A percentile compares a stretch with the other conserved stretches of the same genome.
Conservation (phyloP, 2,888 invertebrate genomes). For the Limnephilus lunatus region DNA sequence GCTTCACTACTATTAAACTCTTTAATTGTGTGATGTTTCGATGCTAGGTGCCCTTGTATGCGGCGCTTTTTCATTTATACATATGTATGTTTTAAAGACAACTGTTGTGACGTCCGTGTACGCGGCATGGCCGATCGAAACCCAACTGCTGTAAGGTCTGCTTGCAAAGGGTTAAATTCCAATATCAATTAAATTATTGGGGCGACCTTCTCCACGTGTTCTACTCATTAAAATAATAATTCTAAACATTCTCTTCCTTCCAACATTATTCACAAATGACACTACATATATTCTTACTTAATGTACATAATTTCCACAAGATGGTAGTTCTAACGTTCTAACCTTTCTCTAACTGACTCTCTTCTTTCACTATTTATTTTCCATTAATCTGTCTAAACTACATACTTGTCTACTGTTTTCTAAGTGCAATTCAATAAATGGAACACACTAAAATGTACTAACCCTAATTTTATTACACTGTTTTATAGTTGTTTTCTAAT, state of each 20-base stretch:
- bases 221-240: neutral
- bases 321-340: neutral
- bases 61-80: too few relatives aligned
- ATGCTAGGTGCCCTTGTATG: too few relatives aligned
- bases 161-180: neutral
- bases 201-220: neutral
- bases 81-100: too few relatives aligned
- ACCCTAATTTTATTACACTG: neutral
- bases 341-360: neutral
- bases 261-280: neutral
- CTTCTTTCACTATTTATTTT: neutral
- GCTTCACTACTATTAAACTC: too few relatives aligned
- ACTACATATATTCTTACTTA: neutral
- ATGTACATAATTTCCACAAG: neutral
- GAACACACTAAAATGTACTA: neutral
- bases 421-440: neutral
- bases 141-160: too few relatives aligned
- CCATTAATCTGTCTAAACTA: too few relatives aligned
- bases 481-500: neutral
- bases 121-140: too few relatives aligned
- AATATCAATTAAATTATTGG: neutral
- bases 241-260: neutral
- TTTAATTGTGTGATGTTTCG: too few relatives aligned
- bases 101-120: too few relatives aligned
- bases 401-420: neutral